A percentile compares a stretch with the other conserved stretches of the same genome.
Conservation (phyloP, 2,888 invertebrate species). For the Cosmia trapezina region DNA sequence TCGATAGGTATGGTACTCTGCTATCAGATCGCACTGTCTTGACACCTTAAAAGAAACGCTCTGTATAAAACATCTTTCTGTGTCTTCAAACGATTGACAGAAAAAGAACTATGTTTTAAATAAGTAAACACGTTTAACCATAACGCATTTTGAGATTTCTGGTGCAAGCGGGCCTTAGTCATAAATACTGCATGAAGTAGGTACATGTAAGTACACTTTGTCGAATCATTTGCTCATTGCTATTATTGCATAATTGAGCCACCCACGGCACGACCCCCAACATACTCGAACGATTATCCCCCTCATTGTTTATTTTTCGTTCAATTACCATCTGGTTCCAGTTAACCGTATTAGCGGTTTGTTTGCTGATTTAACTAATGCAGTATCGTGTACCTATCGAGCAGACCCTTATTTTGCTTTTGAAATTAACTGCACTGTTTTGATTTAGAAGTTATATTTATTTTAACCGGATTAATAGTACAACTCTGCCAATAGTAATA, state of each 20-base stretch:
- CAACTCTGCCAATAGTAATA: background rate
- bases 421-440: slow-evolving; percentile 33
- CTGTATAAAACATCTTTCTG: background rate
- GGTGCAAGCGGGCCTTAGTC: slow-evolving; percentile 15
- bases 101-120: background rate
- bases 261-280: slow-evolving; percentile 84
- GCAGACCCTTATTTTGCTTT: slow-evolving; percentile 34
- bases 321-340: slow-evolving; percentile 83
- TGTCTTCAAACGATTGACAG: background rate
- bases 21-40: too few relatives aligned
- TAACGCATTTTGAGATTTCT: background rate
- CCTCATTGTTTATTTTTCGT: slow-evolving; percentile 85
- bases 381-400: slow-evolving; percentile 53
- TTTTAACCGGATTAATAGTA: background rate
- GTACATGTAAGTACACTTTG: slow-evolving; percentile 40
- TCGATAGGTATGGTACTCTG: too few relatives aligned
- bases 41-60: too few relatives aligned
- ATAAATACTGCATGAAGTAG: slow-evolving; percentile 42
- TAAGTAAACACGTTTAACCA: background rate
- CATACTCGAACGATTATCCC: slow-evolving; percentile 78
- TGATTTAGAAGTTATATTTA: slow-evolving; percentile 16
- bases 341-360: slow-evolving; percentile 73
- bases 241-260: slow-evolving; percentile 88
- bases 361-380: slow-evolving; percentile 76
- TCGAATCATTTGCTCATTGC: slow-evolving; percentile 81